Conservation (phyloP, 30 jellyfish, hydroid and myxozoan species). For the Pelagia noctiluca region DNA sequence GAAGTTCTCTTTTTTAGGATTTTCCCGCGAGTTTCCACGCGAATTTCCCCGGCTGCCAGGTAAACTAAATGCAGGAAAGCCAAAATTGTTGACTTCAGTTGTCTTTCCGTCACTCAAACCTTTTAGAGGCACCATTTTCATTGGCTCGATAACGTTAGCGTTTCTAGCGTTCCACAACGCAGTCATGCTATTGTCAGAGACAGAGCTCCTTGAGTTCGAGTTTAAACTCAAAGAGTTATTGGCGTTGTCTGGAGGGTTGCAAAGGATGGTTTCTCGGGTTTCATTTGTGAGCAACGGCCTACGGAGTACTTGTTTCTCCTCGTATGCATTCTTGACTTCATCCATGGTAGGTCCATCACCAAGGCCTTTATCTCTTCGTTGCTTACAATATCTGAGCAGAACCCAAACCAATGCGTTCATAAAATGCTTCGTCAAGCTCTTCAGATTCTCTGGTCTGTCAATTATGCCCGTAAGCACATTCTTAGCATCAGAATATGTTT, state of each 20-base stretch:
- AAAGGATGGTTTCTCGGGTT: constrained; percentile 41
- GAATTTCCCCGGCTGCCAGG: background rate
- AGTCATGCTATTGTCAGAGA: constrained; percentile 67
- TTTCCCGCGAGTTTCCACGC: background rate
- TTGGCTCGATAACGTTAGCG: constrained; percentile 17
- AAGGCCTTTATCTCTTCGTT: constrained; percentile 50
- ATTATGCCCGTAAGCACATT: constrained; percentile 90
- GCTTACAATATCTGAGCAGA: constrained; percentile 48
- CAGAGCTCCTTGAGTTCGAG: constrained; percentile 44
- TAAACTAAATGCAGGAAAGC: constrained; percentile 18
- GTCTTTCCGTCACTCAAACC: background rate
- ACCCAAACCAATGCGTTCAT: constrained; percentile 68
- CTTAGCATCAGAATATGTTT: constrained; percentile 86
- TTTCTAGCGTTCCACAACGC: constrained; percentile 52
- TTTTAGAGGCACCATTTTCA: constrained; percentile 30
- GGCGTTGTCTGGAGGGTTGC: background rate
- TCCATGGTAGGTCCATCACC: constrained; percentile 71
- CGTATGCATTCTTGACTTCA: constrained; percentile 24
- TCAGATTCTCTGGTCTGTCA: constrained; percentile 69
- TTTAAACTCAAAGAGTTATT: constrained; percentile 46
- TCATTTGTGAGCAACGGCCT: constrained; percentile 24
- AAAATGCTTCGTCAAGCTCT: constrained; percentile 49
- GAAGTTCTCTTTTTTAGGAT: background rate
- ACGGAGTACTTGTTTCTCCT: constrained; percentile 2
- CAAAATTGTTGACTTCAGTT: background rate